A percentile compares a stretch with the other conserved stretches of the same genome.
Conservation (phyloP, 53 echinoderm and acorn worm species). For the Luidia sarsii region DNA sequence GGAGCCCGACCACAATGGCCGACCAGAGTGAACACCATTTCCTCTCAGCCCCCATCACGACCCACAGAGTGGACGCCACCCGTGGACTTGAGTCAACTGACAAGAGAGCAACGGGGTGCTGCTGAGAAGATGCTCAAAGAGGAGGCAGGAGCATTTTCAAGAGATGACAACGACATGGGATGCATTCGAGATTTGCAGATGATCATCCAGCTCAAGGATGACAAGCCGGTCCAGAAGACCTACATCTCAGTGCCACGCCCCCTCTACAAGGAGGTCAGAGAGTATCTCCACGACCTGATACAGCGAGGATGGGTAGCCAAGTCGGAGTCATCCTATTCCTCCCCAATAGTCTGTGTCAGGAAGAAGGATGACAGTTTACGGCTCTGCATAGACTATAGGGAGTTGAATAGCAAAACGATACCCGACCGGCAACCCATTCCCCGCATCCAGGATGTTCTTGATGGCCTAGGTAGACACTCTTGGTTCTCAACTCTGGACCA, state of each 20-base stretch:
- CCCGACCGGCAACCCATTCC: constrained; percentile 83
- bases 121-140: constrained; percentile 41
- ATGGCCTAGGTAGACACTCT: constrained; percentile 44
- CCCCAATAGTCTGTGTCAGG: constrained; percentile 81
- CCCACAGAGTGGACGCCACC: neutral
- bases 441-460: constrained; percentile 62
- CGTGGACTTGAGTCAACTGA: neutral
- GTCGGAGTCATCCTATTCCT: constrained; percentile 66
- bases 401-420: constrained; percentile 64
- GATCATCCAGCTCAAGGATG: constrained; percentile 45
- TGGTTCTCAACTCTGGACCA: constrained; percentile 68
- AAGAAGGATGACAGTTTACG: neutral
- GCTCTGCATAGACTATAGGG: constrained; percentile 22
- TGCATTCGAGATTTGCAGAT: constrained; percentile 41
- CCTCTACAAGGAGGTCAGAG: constrained; percentile 42
- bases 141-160: constrained; percentile 47
- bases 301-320: constrained; percentile 64
- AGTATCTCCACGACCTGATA: constrained; percentile 61
- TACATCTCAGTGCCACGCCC: constrained; percentile 58
- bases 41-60: neutral
- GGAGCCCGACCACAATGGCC: neutral
- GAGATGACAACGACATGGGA: constrained; percentile 43
- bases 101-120: neutral
- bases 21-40: neutral
- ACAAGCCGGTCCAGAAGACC: constrained; percentile 61